These are phyloP conservation scores for Sinosuthora webbiana DNA, from an alignment of 2,113 vertebrate species.

Conservation along the genomic window DNA sequence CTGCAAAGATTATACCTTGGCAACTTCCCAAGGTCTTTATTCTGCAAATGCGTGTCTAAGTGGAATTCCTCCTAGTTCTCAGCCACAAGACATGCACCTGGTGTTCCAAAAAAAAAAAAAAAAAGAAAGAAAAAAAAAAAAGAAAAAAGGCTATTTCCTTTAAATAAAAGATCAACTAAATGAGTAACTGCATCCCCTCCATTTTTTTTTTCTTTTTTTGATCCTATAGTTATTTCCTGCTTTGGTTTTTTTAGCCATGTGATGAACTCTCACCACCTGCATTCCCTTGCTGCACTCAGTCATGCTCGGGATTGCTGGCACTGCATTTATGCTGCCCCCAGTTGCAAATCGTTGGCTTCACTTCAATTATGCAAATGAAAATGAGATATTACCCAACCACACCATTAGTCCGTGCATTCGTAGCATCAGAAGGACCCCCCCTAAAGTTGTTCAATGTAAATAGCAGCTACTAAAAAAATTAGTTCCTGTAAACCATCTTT, in stretches of 20 bases:
- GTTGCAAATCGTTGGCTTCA: neutral
- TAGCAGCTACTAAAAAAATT: neutral
- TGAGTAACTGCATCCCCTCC: fast-evolving
- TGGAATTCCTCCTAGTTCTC: neutral
- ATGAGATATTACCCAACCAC: neutral
- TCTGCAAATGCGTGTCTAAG: neutral
- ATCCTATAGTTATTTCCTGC: neutral
- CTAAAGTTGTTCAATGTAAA: neutral
- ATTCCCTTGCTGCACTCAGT: neutral
- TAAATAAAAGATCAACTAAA: neutral
- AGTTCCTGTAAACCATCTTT: neutral
- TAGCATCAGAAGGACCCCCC: neutral
- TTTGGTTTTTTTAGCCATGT: neutral
- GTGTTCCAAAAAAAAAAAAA: neutral
- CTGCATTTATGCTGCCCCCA: neutral
- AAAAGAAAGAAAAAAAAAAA: too few relatives aligned
- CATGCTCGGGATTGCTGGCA: neutral
- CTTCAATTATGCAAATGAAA: neutral
- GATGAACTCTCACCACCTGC: neutral
- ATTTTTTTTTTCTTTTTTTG: neutral
- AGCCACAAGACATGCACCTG: neutral
- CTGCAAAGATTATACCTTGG: neutral
- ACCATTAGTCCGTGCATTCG: neutral
- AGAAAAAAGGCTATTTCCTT: neutral
- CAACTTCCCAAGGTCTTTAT: neutral